Percentiles rank a stretch among this genome's conserved stretches.
phyloP scores from a whole-genome alignment of 2,113 vertebrate genomes.

The Crocuta crocuta region DNA sequence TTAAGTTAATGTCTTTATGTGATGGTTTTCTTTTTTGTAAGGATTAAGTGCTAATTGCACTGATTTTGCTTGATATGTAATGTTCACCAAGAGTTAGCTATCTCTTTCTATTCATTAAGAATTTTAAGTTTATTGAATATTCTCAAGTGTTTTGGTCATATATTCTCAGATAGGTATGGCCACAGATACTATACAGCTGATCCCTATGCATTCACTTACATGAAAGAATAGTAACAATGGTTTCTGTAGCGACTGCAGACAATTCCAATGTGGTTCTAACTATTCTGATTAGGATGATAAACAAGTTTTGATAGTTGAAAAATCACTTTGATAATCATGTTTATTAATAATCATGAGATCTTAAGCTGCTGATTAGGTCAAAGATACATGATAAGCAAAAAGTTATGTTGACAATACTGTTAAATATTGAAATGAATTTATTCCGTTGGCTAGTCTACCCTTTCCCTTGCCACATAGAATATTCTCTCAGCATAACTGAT shows the following conservation, averaged over 20 bases:
- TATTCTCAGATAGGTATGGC: background rate
- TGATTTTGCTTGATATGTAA: background rate
- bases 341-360: background rate
- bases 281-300: background rate
- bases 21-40: background rate
- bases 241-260: background rate
- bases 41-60: background rate
- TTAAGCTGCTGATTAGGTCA: background rate
- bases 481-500: background rate
- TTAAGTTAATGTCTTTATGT: constrained; percentile 2
- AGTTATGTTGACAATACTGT: background rate
- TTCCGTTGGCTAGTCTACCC: background rate
- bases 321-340: background rate
- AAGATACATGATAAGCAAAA: background rate
- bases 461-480: background rate
- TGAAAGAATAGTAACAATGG: background rate
- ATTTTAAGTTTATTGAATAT: background rate
- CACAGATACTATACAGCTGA: background rate
- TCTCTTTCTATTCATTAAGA: background rate
- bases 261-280: background rate
- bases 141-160: background rate
- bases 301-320: background rate
- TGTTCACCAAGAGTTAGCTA: background rate
- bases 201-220: background rate
- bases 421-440: background rate